These are phyloP conservation scores for Leiothrix lutea DNA, from an alignment of 2,113 vertebrate species.

Conservation along the genomic window DNA sequence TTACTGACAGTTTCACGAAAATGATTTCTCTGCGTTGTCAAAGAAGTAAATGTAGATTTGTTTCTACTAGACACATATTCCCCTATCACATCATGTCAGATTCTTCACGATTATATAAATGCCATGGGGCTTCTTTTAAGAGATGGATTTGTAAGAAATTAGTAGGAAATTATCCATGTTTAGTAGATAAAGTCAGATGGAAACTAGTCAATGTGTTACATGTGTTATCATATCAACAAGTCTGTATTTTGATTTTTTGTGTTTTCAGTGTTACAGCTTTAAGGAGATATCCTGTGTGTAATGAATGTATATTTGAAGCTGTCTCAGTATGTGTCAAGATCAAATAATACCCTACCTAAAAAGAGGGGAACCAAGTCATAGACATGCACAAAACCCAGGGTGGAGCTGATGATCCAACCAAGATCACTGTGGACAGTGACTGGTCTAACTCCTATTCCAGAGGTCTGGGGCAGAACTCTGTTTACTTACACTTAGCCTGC, in stretches of 20 bases:
- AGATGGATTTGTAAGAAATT: not conserved
- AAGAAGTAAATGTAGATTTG: not conserved
- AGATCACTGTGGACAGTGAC: not conserved
- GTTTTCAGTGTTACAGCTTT: not conserved
- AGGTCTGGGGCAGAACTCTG: not conserved
- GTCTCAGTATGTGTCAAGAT: not conserved
- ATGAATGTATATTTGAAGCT: not conserved
- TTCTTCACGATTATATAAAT: not conserved
- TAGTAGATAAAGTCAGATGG: not conserved
- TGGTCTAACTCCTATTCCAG: not conserved
- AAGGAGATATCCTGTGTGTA: not conserved
- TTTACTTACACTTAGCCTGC: not conserved
- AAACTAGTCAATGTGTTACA: not conserved
- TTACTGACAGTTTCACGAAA: not conserved
- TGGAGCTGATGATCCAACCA: not conserved
- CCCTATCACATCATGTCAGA: not conserved
- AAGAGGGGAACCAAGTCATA: not conserved
- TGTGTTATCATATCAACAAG: not conserved
- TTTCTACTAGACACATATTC: not conserved
- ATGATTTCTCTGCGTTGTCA: not conserved
- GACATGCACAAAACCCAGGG: not conserved
- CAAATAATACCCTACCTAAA: not conserved
- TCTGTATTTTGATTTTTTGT: not conserved
- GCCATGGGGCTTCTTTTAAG: not conserved
- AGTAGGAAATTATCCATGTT: not conserved